Conservation (phyloP, 2,888 invertebrate genomes). For the Cosmia pyralina region DNA sequence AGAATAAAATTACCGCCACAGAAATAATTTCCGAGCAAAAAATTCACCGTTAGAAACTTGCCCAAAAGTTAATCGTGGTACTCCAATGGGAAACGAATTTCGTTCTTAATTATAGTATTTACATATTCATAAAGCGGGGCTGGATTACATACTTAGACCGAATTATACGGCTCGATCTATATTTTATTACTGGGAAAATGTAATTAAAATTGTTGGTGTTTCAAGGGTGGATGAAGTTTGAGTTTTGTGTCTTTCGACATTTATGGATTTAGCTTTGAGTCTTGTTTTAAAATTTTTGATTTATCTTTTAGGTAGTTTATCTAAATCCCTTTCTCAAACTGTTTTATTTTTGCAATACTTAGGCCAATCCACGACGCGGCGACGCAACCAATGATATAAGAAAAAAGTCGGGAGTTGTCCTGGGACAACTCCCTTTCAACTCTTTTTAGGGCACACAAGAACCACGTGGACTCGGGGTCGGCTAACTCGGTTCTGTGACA, state of each 20-base stretch:
- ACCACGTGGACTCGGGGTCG: too few species aligned
- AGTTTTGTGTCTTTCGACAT: slow-evolving; percentile 3
- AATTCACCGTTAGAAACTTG: slow-evolving; percentile 1
- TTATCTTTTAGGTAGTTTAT: too few species aligned
- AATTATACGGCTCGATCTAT: slow-evolving; percentile 49
- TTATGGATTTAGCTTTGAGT: background rate
- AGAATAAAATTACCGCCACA: background rate
- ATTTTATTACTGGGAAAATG: slow-evolving; percentile 49
- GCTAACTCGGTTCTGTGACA: too few species aligned
- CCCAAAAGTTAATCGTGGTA: slow-evolving; percentile 21
- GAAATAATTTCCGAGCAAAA: slow-evolving; percentile 15
- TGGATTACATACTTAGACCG: slow-evolving; percentile 54
- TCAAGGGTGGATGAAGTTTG: slow-evolving; percentile 13
- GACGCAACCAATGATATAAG: too few species aligned
- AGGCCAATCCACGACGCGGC: too few species aligned
- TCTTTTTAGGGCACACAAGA: too few species aligned
- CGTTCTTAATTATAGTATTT: slow-evolving; percentile 57
- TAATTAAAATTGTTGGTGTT: slow-evolving; percentile 49
- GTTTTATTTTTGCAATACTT: too few species aligned
- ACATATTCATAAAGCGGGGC: slow-evolving; percentile 60
- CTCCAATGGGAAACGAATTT: slow-evolving; percentile 42
- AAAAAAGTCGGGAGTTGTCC: too few species aligned
- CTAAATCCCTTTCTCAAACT: too few species aligned
- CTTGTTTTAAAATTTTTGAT: too few species aligned
- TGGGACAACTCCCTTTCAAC: too few species aligned